Conservation (phyloP, 2,113 vertebrate species). For the Empidonax traillii region DNA sequence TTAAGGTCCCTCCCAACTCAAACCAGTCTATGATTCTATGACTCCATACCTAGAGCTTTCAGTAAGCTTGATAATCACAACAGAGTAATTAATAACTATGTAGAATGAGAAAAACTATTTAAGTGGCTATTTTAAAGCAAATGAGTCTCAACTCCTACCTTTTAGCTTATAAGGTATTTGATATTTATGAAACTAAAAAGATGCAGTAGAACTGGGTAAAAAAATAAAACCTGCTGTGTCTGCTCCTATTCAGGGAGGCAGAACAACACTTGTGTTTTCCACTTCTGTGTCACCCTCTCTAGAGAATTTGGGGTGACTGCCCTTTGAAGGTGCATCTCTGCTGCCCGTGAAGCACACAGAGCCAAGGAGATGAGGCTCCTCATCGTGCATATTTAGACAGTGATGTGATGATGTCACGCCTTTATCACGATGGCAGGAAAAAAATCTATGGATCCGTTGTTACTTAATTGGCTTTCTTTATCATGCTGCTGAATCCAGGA, state of each 20-base stretch:
- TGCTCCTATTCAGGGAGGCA: background rate
- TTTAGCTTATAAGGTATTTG: background rate
- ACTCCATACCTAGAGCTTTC: background rate
- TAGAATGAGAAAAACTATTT: background rate
- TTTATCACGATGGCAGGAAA: background rate
- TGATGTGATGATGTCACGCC: background rate
- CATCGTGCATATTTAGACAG: background rate
- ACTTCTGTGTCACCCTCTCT: accelerated
- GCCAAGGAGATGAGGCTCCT: background rate
- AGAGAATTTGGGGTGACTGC: background rate
- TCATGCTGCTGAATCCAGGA: background rate
- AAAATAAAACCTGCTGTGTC: background rate
- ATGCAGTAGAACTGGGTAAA: background rate
- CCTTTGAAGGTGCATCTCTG: background rate
- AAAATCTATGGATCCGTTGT: background rate
- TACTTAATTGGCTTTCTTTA: background rate
- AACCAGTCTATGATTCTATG: background rate
- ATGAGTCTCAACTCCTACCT: background rate
- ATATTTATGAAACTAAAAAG: background rate
- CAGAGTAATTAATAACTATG: background rate
- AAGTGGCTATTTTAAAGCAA: background rate
- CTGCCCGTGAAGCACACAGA: background rate
- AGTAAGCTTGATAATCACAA: background rate
- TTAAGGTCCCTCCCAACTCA: background rate
- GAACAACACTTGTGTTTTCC: accelerated